phyloP scores from a whole-genome alignment of 2,797 vertebrate genomes.

The Epinephelus awoara region DNA sequence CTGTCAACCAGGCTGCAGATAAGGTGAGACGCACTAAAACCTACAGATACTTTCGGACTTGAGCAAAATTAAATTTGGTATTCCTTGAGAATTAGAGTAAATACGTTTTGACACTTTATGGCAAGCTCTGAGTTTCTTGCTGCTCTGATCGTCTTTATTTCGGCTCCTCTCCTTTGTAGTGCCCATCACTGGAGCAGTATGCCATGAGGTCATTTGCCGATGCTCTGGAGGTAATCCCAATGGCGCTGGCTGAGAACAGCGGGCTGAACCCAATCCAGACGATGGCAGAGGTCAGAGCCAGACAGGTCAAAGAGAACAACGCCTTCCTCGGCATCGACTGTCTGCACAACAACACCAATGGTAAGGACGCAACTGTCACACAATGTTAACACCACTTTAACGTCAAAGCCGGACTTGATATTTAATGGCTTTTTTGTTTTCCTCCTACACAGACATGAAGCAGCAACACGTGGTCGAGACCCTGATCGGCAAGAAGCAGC shows the following conservation, averaged over 20 bases:
- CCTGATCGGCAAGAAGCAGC: conserved; percentile 97
- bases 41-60: neutral
- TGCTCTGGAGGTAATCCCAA: conserved; percentile 95
- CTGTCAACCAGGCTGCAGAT: conserved; percentile 94
- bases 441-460: conserved; percentile 92
- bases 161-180: conserved; percentile 79
- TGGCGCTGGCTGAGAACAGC: conserved; percentile 96
- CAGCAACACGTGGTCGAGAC: conserved; percentile 98
- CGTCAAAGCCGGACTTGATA: neutral
- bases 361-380: conserved; percentile 79
- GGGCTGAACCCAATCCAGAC: conserved; percentile 97
- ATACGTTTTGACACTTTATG: neutral
- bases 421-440: neutral
- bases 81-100: neutral
- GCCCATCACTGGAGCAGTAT: conserved; percentile 97
- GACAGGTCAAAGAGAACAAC: conserved; percentile 94
- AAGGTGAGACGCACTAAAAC: conserved; percentile 84
- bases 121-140: neutral
- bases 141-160: neutral
- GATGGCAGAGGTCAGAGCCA: conserved; percentile 95
- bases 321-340: conserved; percentile 96
- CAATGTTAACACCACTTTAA: too few species aligned
- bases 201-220: conserved; percentile 98
- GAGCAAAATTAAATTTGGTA: neutral
- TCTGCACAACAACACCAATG: conserved; percentile 93